These are phyloP conservation scores for Drosophila takahashii DNA, from an alignment of 1,140 invertebrate species.

Conservation along the genomic window DNA sequence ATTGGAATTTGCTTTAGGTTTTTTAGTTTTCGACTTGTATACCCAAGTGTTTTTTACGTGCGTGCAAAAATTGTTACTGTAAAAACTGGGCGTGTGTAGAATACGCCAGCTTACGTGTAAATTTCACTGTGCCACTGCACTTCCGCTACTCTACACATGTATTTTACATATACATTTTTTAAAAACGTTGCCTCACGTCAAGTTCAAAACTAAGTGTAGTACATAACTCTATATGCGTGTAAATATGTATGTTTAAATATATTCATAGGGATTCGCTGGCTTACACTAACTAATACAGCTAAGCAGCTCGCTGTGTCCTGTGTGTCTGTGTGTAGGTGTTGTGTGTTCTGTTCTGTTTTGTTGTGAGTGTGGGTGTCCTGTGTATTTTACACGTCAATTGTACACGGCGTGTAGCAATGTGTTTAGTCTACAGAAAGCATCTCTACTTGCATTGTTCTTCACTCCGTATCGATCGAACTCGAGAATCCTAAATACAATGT, in stretches of 20 bases:
- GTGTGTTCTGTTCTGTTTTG: conserved; percentile 13
- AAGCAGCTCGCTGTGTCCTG: conserved; percentile 43
- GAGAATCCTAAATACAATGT: conserved; percentile 69
- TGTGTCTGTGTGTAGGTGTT: conserved; percentile 13
- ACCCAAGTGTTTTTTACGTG: conserved; percentile 43
- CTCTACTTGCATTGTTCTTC: conserved; percentile 55
- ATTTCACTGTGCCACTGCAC: conserved; percentile 56
- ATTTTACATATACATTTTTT: conserved; percentile 65
- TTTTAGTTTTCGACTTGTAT: conserved; percentile 33
- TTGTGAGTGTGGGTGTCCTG: conserved; percentile 25
- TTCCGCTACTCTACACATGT: conserved; percentile 37
- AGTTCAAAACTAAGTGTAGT: conserved; percentile 60
- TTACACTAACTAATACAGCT: conserved; percentile 53
- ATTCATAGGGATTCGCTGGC: conserved; percentile 45
- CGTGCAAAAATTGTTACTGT: conserved; percentile 65
- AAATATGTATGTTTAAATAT: conserved; percentile 33
- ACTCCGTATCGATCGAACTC: conserved; percentile 38
- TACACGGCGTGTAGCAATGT: conserved; percentile 39
- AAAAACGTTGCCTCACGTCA: conserved; percentile 59
- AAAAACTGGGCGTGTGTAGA: conserved; percentile 66
- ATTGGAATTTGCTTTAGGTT: conserved; percentile 17
- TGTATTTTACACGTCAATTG: conserved; percentile 37
- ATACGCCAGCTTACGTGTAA: conserved; percentile 54
- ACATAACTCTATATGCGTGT: conserved; percentile 45
- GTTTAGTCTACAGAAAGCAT: conserved; percentile 57